Evolutionary conservation across 2,113 vertebrate species (phyloP), one percentile per base, ranked within the genome.

Genomic region (Triplophysa tibetana): DNA sequence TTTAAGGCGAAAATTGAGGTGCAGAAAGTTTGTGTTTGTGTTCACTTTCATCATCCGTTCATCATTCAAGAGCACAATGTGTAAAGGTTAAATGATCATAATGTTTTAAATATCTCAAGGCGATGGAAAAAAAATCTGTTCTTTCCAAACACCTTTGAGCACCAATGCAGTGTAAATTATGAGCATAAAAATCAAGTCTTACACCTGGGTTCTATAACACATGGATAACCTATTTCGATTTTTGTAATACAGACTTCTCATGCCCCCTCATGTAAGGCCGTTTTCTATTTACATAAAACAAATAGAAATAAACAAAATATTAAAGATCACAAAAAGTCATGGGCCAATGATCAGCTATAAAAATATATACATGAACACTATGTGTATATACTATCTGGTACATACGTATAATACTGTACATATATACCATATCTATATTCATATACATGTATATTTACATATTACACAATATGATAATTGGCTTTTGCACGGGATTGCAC

Each of bases 281-380:
- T 68, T 62, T 62, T 48, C 54, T 62, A 48, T 79, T 58, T 68
- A 69, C 66, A 45, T 14, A 17, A 67, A 78, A 29, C 24, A 58
- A 21, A 6, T 43, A 69, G 52, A 81, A 33, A 79, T 75, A 43
- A 81, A 85, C 69, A 81, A 75, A 56, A 78, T 81, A 45, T 62
- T n/a, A 83, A 16, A 43, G 24, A 45, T 68, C 69, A 70, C 33
- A 70, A 83, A 88, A 81, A 84, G 80, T 29, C 52, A 84, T 84
- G 64, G 77, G 84, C 81, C 84, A 83, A 83, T 88, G 87, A 88
- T 85, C 85, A 89, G 89, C 85, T 89, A 89, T 82, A 88, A 91
- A 91, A 91, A 94, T 93, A 94, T 93, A 94, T 89, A 93, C 87
- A 94, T 89, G 92, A 85, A 93, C 89, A 94, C 91, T 93, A 92